These are phyloP conservation scores for Bostrychus sinensis DNA, from an alignment of 2,113 vertebrate genomes.

Conservation along the genomic window DNA sequence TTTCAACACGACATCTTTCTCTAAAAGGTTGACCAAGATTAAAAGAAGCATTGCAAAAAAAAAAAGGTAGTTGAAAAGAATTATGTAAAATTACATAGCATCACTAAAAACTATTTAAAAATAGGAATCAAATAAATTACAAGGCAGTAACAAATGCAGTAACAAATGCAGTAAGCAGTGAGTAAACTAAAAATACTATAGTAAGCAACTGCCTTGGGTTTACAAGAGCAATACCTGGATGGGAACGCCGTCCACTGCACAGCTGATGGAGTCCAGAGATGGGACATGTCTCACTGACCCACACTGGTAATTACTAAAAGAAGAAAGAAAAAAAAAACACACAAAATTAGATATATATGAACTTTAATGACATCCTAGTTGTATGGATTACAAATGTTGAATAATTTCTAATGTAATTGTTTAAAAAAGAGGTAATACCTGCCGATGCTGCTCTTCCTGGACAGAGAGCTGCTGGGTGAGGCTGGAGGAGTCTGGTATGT, in stretches of 20 bases:
- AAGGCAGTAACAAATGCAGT: not conserved
- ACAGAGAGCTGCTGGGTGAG: constrained; percentile 81
- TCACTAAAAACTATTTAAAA: too few relatives aligned
- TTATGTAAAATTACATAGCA: too few relatives aligned
- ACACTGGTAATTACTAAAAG: constrained; percentile 72
- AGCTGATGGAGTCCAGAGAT: constrained; percentile 83
- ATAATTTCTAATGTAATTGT: too few relatives aligned
- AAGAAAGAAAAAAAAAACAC: constrained; percentile 7
- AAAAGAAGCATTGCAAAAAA: not conserved
- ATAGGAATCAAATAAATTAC: not conserved
- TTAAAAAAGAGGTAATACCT: constrained; percentile 68
- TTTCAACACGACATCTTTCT: not conserved
- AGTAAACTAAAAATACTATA: too few relatives aligned
- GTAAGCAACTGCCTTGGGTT: not conserved
- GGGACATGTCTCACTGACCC: constrained; percentile 81
- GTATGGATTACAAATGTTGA: too few relatives aligned
- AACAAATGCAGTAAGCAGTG: not conserved
- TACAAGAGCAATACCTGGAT: constrained; percentile 69
- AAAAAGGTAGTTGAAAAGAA: not conserved
- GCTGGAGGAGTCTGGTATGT: constrained; percentile 84
- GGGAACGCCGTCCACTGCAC: constrained; percentile 79
- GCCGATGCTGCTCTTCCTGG: constrained; percentile 85
- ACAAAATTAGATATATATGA: too few relatives aligned
- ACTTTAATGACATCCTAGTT: too few relatives aligned
- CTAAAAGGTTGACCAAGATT: not conserved